These are phyloP conservation scores for Trichonephila inaurata DNA, from an alignment of 1,140 invertebrate species.

Conservation along the genomic window DNA sequence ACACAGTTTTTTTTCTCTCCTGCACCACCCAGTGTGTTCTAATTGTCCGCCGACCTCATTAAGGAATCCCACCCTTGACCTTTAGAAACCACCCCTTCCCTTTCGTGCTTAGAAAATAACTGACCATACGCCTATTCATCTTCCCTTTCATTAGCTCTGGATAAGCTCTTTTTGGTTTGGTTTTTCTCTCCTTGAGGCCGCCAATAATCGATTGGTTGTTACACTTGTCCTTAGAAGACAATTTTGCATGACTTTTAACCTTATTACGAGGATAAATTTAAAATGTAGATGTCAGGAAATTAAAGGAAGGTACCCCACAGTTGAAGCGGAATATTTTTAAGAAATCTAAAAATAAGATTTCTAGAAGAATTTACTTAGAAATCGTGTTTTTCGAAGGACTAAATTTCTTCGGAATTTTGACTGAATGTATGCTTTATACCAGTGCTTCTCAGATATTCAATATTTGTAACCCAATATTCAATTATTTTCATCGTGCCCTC, in stretches of 20 bases:
- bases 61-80: not conserved
- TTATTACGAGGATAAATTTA: not conserved
- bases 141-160: not conserved
- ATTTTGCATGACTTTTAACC: not conserved
- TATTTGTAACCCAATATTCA: too few relatives aligned
- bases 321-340: too few relatives aligned
- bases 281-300: too few relatives aligned
- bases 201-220: not conserved
- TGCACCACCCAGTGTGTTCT: not conserved
- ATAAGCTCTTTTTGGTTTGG: not conserved
- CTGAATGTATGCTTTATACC: too few relatives aligned
- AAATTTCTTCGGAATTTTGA: too few relatives aligned
- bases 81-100: not conserved
- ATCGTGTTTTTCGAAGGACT: too few relatives aligned
- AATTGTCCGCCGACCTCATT: conserved; percentile 22
- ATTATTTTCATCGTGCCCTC: too few relatives aligned
- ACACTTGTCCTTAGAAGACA: not conserved
- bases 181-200: not conserved
- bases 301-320: too few relatives aligned
- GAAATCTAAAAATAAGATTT: too few relatives aligned
- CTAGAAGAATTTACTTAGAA: too few relatives aligned
- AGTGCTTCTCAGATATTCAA: too few relatives aligned
- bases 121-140: not conserved
- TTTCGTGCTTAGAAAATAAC: conserved; percentile 14
- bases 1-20: not conserved